Percentiles rank a stretch among this genome's conserved stretches.
Conservation (phyloP, 2,113 vertebrate species). For the Microcebus tavaratra region DNA sequence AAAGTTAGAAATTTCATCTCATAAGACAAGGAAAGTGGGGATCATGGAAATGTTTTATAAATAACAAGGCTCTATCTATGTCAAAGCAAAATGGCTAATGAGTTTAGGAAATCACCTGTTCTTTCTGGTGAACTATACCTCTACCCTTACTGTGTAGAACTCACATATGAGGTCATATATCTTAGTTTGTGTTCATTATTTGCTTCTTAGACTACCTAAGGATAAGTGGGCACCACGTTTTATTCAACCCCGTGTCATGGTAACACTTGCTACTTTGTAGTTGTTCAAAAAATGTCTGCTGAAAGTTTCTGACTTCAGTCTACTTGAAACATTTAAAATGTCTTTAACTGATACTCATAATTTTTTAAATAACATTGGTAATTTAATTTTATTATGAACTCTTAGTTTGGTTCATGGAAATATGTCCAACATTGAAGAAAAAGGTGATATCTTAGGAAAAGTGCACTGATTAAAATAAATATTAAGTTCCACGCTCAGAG, state of each 20-base stretch:
- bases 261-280: neutral
- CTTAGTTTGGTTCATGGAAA: neutral
- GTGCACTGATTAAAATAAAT: neutral
- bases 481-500: neutral
- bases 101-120: neutral
- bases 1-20: neutral
- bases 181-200: neutral
- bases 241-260: neutral
- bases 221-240: neutral
- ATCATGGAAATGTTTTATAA: neutral
- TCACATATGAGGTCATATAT: neutral
- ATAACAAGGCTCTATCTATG: neutral
- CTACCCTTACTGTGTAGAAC: neutral
- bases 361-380: neutral
- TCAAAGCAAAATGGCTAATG: neutral
- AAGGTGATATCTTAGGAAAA: neutral
- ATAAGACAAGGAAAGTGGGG: neutral
- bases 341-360: neutral
- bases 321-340: neutral
- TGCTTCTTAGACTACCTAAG: neutral
- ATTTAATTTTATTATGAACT: neutral
- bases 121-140: neutral
- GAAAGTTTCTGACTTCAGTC: neutral
- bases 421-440: neutral
- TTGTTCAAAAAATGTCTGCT: conserved; percentile 7